phyloP scores from a whole-genome alignment of 2,797 vertebrate species.

The Hypotaenidia okinawae region DNA sequence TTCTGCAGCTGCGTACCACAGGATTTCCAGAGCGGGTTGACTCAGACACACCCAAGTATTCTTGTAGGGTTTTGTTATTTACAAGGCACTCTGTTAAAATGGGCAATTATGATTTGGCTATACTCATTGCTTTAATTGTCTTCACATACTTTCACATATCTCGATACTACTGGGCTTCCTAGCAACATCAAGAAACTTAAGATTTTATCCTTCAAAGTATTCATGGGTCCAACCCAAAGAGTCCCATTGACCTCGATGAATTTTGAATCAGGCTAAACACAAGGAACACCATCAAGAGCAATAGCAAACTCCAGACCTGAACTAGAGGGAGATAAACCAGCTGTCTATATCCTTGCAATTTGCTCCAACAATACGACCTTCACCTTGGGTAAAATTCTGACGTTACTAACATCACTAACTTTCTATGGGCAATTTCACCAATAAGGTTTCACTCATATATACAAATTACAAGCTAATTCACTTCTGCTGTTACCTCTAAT shows the following conservation, averaged over 20 bases:
- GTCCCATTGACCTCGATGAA: neutral
- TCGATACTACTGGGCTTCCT: neutral
- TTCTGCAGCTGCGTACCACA: slow-evolving; percentile 24
- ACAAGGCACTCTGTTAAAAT: neutral
- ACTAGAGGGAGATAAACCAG: neutral
- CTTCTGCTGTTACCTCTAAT: neutral
- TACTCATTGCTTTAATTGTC: neutral
- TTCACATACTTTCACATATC: neutral
- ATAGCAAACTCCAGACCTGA: neutral
- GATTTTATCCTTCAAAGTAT: neutral
- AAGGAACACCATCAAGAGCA: neutral
- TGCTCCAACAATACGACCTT: neutral
- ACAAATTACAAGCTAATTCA: neutral
- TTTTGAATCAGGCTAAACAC: neutral
- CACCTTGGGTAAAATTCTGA: neutral
- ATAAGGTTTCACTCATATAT: neutral
- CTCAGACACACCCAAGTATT: slow-evolving; percentile 35
- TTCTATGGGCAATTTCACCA: neutral
- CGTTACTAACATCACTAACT: neutral
- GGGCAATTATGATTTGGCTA: neutral
- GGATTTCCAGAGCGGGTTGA: neutral
- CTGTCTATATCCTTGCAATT: neutral
- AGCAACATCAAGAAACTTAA: neutral
- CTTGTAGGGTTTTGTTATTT: slow-evolving; percentile 21
- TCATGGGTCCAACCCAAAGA: neutral